Percentiles rank a stretch among this genome's conserved stretches.
Evolutionary conservation across 2,888 invertebrate species (phyloP).

Genomic region (Ornithoptera priamus): DNA sequence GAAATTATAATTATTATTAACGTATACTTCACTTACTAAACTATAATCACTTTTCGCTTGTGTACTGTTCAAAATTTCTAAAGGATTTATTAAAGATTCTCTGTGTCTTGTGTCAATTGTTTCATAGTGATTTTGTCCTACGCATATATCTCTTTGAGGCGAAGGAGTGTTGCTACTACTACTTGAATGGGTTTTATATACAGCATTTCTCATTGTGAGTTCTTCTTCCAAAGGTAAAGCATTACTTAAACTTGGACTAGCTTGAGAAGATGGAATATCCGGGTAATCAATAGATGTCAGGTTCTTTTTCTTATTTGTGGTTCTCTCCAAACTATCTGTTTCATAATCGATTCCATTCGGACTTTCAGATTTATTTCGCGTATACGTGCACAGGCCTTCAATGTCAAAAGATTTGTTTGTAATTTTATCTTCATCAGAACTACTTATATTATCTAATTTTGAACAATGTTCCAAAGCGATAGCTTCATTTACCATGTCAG

Average conservation of each 20-base stretch:
- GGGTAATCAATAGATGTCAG: constrained; percentile 82
- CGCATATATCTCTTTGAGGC: constrained; percentile 56
- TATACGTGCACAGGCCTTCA: constrained; percentile 49
- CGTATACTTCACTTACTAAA: constrained; percentile 88
- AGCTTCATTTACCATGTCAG: constrained; percentile 85
- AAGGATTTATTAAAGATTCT: constrained; percentile 44
- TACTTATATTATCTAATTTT: constrained; percentile 63
- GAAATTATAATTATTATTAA: constrained; percentile 86
- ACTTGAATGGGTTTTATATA: constrained; percentile 83
- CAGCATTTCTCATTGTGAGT: constrained; percentile 87
- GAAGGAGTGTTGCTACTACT: constrained; percentile 76
- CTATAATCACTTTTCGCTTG: constrained; percentile 78
- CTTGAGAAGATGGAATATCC: constrained; percentile 84
- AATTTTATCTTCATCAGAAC: constrained; percentile 71
- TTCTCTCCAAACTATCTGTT: constrained; percentile 86
- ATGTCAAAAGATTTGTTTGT: constrained; percentile 43
- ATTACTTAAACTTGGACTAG: constrained; percentile 86
- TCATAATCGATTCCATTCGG: constrained; percentile 83
- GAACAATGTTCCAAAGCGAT: constrained; percentile 77
- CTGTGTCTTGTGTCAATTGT: constrained; percentile 51
- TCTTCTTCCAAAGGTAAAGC: constrained; percentile 90
- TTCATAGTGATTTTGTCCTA: constrained; percentile 71
- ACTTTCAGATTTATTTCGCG: constrained; percentile 57
- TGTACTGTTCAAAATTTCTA: constrained; percentile 40
- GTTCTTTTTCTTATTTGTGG: constrained; percentile 73